Conservation (phyloP, 2,888 invertebrate genomes). For the Neria commutata region DNA sequence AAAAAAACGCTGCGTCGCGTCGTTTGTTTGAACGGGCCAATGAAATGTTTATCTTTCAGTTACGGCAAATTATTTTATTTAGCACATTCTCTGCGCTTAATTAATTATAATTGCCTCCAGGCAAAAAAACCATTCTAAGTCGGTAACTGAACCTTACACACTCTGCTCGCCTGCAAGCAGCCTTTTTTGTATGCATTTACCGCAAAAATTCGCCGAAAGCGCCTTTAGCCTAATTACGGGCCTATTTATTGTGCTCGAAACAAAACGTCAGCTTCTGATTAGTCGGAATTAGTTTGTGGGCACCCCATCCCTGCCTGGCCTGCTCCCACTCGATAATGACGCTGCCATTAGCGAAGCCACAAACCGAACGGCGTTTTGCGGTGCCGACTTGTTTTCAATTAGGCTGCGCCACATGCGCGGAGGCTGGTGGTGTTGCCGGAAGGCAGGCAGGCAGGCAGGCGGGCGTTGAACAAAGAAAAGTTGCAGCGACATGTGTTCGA, state of each 20-base stretch:
- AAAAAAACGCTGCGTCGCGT: background rate
- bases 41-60: constrained; percentile 11
- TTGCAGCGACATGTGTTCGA: background rate
- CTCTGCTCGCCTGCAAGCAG: too few species aligned
- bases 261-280: constrained; percentile 4
- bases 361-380: background rate
- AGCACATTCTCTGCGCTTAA: too few species aligned
- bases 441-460: background rate
- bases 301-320: too few species aligned
- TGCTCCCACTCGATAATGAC: constrained; percentile 2
- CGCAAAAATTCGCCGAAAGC: too few species aligned
- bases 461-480: background rate
- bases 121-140: too few species aligned
- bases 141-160: too few species aligned
- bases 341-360: constrained; percentile 9
- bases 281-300: constrained; percentile 13
- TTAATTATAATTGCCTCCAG: too few species aligned
- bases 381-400: constrained; percentile 4
- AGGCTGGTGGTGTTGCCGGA: background rate
- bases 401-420: background rate
- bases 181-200: too few species aligned
- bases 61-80: constrained; percentile 11
- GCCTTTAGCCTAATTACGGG: background rate
- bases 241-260: background rate
- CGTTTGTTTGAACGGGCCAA: constrained; percentile 11